Evolutionary conservation across 2,888 invertebrate genomes (phyloP), one percentile per base, ranked within the genome.

Genomic region (Neuroscelio doddi): DNA sequence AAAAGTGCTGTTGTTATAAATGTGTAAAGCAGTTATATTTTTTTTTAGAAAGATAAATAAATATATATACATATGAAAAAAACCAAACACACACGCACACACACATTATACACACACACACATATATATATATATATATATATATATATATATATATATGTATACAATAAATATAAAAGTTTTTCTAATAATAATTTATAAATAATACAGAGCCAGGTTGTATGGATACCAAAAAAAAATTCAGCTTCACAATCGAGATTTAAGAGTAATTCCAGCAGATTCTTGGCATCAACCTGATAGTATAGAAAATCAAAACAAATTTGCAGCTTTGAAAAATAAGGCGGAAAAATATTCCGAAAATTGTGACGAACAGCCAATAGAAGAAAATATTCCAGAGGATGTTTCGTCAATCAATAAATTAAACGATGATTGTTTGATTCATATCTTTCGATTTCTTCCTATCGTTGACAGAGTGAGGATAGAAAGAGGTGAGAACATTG

Each of bases 201-300:
- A 10, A 44, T 49, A 8, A 17, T 21, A 30, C 45, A 52, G 81
- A 70, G 84, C 82, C 1, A 65, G 74, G 50, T 56, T 58, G 30
- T 78, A 74, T 21, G 79, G 80, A 0, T 59, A 64, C 15, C 66
- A 39, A 41, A 80, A 75, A 64, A 68, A 71, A 39, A 77, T 84
- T 52, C 69, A 72, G 47, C 68, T 85, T 9, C 82, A 84, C 49
- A 77, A 79, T 52, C 72, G 81, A 61, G 67, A 75, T 12, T 78
- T 90, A 38, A 84, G 85, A 69, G 87, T 88, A 51, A 86, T 86
- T 0, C 87, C 89, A 0, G 90, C 89, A 0, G 88, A 90, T 74
- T 87, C 88, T 55, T 89, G 89, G 89, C 89, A 89, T 76, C 90
- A 90, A 74, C 89, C 90, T 0, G 84, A 71, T 69, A 84, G 64